Conservation (phyloP, 2,888 invertebrate species). For the Meliscaeva auricollis region DNA sequence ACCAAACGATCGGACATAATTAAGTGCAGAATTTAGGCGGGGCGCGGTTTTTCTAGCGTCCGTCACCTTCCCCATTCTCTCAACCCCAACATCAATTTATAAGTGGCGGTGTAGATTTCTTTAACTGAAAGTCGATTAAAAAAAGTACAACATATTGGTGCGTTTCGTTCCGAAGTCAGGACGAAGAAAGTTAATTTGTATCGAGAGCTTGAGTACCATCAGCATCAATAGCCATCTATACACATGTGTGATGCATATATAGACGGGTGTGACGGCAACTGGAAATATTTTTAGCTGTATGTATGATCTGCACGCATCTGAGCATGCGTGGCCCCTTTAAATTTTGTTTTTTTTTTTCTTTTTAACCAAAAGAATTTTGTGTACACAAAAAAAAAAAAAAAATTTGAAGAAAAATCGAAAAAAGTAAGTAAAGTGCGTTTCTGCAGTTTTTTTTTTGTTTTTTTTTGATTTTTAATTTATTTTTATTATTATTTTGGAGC, state of each 20-base stretch:
- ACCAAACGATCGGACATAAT: slow-evolving; percentile 71
- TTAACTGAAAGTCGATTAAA: slow-evolving; percentile 47
- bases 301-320: slow-evolving; percentile 54
- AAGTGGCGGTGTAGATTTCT: slow-evolving; percentile 29
- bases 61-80: neutral
- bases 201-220: slow-evolving; percentile 14
- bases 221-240: neutral
- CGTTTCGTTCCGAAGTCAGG: neutral
- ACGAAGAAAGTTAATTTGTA: slow-evolving; percentile 69
- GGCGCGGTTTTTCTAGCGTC: slow-evolving; percentile 34
- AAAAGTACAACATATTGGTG: neutral
- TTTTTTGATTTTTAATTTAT: slow-evolving; percentile 1
- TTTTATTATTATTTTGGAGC: slow-evolving; percentile 53
- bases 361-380: slow-evolving; percentile 33
- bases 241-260: neutral
- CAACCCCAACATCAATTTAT: too few relatives aligned
- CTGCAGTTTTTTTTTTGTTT: slow-evolving; percentile 17
- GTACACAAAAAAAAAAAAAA: neutral
- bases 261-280: slow-evolving; percentile 4
- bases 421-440: slow-evolving; percentile 52
- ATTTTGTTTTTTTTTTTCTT: neutral
- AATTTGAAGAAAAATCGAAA: neutral
- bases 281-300: slow-evolving; percentile 20
- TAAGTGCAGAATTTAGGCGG: slow-evolving; percentile 73
- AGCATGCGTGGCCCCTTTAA: slow-evolving; percentile 70